Percentiles rank a stretch among this genome's conserved stretches.
Evolutionary conservation across 2,797 vertebrate species (phyloP).

Genomic region (Bucorvus abyssinicus): DNA sequence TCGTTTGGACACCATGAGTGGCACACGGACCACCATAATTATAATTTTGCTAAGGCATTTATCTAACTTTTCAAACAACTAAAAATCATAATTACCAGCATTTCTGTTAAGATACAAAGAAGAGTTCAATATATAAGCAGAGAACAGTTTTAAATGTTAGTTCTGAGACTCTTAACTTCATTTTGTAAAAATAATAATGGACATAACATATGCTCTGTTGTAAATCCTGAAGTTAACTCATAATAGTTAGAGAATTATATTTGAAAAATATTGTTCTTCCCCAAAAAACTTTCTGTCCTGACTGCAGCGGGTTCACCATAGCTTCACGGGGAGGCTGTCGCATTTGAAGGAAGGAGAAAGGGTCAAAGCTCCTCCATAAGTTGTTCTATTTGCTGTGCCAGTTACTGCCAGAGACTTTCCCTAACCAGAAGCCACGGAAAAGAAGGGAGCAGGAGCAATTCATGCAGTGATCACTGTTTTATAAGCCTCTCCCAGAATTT

Average conservation of each 20-base stretch:
- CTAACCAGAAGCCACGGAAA: not conserved
- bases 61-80: not conserved
- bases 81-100: not conserved
- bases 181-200: not conserved
- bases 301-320: not conserved
- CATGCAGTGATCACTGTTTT: not conserved
- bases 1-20: not conserved
- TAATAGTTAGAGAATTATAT: not conserved
- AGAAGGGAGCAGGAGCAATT: not conserved
- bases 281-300: not conserved
- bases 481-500: not conserved
- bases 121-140: not conserved
- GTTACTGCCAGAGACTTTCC: not conserved
- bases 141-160: not conserved
- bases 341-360: not conserved
- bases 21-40: not conserved
- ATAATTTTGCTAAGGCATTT: not conserved
- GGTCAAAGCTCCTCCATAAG: not conserved
- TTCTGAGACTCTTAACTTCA: not conserved
- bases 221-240: not conserved
- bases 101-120: not conserved
- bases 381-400: not conserved
- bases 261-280: not conserved
- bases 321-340: not conserved
- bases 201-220: not conserved